These are phyloP conservation scores for Danio tinwini DNA, from an alignment of 2,797 vertebrate genomes.

Conservation along the genomic window DNA sequence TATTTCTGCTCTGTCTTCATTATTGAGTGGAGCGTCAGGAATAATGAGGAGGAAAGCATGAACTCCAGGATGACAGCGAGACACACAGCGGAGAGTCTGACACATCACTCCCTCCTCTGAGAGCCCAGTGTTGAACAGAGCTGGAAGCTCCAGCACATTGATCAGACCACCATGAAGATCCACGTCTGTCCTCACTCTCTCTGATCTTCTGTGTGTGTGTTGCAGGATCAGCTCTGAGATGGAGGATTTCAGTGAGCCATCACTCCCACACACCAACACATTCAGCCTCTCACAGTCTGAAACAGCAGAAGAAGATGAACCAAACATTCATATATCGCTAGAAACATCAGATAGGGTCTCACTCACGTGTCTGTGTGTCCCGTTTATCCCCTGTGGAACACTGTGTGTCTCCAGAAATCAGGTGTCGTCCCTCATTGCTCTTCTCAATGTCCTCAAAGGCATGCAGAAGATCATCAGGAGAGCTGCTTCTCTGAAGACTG, in stretches of 20 bases:
- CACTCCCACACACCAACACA: no score
- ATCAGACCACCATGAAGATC: background rate
- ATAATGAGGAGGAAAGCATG: background rate
- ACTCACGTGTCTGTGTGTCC: background rate
- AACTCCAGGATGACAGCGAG: background rate
- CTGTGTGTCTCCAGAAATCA: background rate
- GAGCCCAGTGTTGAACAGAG: background rate
- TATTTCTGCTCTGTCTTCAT: no score
- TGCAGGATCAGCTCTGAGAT: no score
- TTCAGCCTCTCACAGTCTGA: no score
- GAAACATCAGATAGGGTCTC: background rate
- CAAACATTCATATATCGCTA: no score
- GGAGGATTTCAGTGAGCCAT: no score
- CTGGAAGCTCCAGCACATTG: background rate
- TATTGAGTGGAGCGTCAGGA: no score
- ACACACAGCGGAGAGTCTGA: background rate
- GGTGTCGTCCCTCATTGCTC: background rate
- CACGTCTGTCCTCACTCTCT: background rate
- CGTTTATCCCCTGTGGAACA: background rate
- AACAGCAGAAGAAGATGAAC: background rate
- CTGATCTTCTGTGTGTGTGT: background rate
- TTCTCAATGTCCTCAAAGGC: no score
- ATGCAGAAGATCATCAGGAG: no score
- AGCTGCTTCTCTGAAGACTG: no score
- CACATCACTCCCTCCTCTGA: conserved; percentile 12